Percentiles rank a stretch among this genome's conserved stretches.
Conservation (phyloP, 1,140 invertebrate species). For the Carcinoscorpius rotundicauda region DNA sequence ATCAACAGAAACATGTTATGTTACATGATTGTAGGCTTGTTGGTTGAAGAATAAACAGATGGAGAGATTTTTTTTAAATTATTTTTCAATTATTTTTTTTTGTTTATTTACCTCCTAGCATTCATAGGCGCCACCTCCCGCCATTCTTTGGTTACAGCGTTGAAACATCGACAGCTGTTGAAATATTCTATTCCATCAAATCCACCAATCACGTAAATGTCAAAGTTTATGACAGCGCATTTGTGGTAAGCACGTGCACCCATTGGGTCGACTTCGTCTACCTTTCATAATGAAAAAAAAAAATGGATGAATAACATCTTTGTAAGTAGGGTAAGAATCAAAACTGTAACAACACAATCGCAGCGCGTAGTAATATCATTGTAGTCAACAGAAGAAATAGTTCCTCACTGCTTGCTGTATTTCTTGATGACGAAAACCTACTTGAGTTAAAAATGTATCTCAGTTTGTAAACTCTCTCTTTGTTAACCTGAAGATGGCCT, state of each 20-base stretch:
- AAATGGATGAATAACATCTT: too few relatives aligned
- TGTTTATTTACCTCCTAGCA: constrained; percentile 38
- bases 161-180: constrained; percentile 52
- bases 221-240: constrained; percentile 40
- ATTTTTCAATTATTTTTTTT: background rate
- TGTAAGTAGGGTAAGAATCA: too few relatives aligned
- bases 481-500: too few relatives aligned
- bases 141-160: constrained; percentile 49
- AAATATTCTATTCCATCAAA: constrained; percentile 56
- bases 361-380: too few relatives aligned
- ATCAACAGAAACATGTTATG: constrained; percentile 15
- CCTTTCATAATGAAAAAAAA: too few relatives aligned
- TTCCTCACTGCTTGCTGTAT: too few relatives aligned
- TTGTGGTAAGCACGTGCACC: constrained; percentile 57
- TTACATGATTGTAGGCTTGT: background rate
- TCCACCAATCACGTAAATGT: constrained; percentile 65
- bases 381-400: too few relatives aligned
- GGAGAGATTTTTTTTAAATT: background rate
- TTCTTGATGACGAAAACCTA: too few relatives aligned
- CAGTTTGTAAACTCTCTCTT: too few relatives aligned
- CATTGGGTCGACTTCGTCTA: background rate
- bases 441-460: too few relatives aligned
- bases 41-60: too few relatives aligned
- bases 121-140: constrained; percentile 58
- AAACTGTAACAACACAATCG: too few relatives aligned